Conservation (phyloP, 1,140 invertebrate species). For the Heliconius hermathena region DNA sequence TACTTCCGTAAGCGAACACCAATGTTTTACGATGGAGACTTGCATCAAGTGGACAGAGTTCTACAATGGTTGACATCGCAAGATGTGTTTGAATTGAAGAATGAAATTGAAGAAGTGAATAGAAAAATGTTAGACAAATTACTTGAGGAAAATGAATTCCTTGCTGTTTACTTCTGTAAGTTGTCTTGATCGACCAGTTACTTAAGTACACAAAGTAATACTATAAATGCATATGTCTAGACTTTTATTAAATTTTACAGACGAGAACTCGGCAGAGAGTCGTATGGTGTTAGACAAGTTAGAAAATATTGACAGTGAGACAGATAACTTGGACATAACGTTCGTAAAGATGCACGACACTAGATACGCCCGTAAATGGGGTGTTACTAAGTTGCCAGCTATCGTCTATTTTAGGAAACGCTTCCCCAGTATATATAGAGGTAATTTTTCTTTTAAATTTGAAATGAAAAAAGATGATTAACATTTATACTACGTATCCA, state of each 20-base stretch:
- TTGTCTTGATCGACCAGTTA: background rate
- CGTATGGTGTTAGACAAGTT: conserved; percentile 90
- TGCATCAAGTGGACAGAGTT: conserved; percentile 92
- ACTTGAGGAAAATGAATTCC: conserved; percentile 96
- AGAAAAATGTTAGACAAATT: conserved; percentile 97
- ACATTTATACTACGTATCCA: background rate
- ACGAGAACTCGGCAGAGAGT: conserved; percentile 91
- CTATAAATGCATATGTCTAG: background rate
- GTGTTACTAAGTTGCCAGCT: conserved; percentile 95
- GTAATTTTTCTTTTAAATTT: conserved; percentile 74
- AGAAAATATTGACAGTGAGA: conserved; percentile 96
- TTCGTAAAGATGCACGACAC: conserved; percentile 97
- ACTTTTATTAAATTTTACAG: conserved; percentile 74
- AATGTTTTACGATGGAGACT: conserved; percentile 94
- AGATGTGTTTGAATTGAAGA: conserved; percentile 97
- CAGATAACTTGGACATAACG: conserved; percentile 96
- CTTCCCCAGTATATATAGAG: conserved; percentile 97
- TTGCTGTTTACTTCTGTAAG: conserved; percentile 98
- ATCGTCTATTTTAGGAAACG: conserved; percentile 96
- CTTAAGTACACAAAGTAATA: background rate
- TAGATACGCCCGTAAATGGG: conserved; percentile 96
- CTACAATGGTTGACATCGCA: conserved; percentile 95
- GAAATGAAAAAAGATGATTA: background rate
- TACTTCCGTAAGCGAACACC: conserved; percentile 94
- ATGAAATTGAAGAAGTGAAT: conserved; percentile 98